Evolutionary conservation across 2,888 invertebrate genomes (phyloP).

Genomic region (Synergus laeviventris): DNA sequence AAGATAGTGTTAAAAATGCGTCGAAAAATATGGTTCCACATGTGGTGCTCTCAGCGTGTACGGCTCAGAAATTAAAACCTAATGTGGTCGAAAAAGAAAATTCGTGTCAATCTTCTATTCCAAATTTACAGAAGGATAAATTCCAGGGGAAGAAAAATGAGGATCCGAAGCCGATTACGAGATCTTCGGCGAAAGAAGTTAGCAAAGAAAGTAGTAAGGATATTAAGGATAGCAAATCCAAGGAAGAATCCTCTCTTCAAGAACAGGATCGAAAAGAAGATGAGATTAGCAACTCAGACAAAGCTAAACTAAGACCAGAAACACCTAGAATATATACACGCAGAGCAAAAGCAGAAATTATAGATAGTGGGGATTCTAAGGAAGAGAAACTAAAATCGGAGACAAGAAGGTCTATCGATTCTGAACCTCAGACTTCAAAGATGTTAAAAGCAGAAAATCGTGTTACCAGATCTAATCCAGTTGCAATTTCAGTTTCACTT

Average conservation of each 20-base stretch:
- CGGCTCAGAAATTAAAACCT: constrained; percentile 29
- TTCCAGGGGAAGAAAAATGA: neutral
- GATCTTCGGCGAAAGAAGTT: neutral
- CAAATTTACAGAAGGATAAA: constrained; percentile 8
- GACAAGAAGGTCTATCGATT: neutral
- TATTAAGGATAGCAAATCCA: neutral
- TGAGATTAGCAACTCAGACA: neutral
- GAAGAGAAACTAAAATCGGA: neutral
- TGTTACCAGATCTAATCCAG: neutral
- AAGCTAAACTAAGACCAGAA: constrained; percentile 1
- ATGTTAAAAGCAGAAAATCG: neutral
- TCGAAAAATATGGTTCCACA: constrained; percentile 12
- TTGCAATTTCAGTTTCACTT: neutral
- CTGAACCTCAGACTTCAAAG: neutral
- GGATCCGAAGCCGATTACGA: neutral
- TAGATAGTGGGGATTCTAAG: neutral
- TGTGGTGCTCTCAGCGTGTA: constrained; percentile 5
- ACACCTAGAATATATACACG: constrained; percentile 1
- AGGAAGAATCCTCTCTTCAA: neutral
- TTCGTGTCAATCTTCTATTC: constrained; percentile 12
- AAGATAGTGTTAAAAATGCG: constrained; percentile 15
- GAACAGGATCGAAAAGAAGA: neutral
- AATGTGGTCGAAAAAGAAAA: constrained; percentile 24
- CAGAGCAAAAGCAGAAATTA: constrained; percentile 9
- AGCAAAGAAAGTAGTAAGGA: neutral